phyloP scores from a whole-genome alignment of 64 coral and sea anemone species.

The Trachythela sp. region DNA sequence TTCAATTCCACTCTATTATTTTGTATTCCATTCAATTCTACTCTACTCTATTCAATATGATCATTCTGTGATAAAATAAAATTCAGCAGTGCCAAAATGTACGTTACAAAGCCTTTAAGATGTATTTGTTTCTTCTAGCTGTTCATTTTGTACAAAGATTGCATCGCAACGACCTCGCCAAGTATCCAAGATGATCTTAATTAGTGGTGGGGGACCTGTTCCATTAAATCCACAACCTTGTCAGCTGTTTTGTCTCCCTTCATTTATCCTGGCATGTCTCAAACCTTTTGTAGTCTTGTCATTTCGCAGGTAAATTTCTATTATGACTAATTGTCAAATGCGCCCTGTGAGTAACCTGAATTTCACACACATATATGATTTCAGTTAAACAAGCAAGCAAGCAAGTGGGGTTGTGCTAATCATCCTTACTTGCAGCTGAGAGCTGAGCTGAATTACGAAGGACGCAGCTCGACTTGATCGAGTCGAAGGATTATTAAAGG shows the following conservation, averaged over 20 bases:
- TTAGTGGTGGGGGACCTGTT: constrained; percentile 82
- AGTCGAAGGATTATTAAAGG: too few relatives aligned
- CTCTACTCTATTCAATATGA: too few relatives aligned
- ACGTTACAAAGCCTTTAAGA: neutral
- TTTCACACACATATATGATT: too few relatives aligned
- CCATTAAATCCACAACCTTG: constrained; percentile 73
- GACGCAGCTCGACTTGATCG: too few relatives aligned
- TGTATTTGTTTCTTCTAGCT: constrained; percentile 23
- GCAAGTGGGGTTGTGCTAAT: too few relatives aligned
- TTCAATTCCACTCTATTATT: too few relatives aligned
- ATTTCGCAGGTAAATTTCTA: constrained; percentile 62
- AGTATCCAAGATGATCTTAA: constrained; percentile 88
- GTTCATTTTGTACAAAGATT: constrained; percentile 86
- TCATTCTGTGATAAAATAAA: too few relatives aligned
- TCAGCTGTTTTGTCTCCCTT: constrained; percentile 78
- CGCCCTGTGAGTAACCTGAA: too few relatives aligned
- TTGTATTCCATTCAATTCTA: too few relatives aligned
- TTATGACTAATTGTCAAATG: neutral
- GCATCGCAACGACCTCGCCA: constrained; percentile 62
- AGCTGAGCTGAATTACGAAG: too few relatives aligned
- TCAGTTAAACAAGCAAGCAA: too few relatives aligned
- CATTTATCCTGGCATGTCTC: constrained; percentile 61
- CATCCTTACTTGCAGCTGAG: too few relatives aligned
- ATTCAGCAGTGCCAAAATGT: neutral
- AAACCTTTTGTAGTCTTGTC: constrained; percentile 70